Evolutionary conservation across 2,888 invertebrate species (phyloP), one percentile per base, ranked within the genome.

Genomic region (Ichneumoninae sp.): DNA sequence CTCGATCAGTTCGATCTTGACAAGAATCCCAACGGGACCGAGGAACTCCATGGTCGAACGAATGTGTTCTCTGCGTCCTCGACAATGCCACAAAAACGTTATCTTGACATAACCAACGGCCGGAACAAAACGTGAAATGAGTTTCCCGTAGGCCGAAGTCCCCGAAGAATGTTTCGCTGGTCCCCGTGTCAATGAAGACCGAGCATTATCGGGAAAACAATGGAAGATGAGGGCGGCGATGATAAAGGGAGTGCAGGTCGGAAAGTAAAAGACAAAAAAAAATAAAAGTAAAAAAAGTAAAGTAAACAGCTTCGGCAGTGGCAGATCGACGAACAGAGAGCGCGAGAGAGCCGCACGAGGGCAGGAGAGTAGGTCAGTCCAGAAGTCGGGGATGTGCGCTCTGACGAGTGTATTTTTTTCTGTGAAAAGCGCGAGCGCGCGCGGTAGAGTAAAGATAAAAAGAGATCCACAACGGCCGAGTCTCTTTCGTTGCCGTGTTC

Each of bases 381-480:
- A 90, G 90, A 90, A 91, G 91, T 89, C 88, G 87, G 84, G 84
- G 86, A 83, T 83, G 83, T 76, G 88, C 88, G 88, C 86, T 85
- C 82, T 81, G 88, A 44, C 81, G 88, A 88, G 52, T 75, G 47
- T 75, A 78, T 88, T 91, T 26, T 26, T 90, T 87, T 87, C 86
- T 79, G 83, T 79, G 69, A 85, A 85, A 89, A 87, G 66, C 80
- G 63, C 81, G 80, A 6, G 33, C 33, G 83, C 19, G 66, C 80
- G 87, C 79, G 88, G 86, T 88, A 88, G 89, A 86, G 90, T 85
- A 74, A 87, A 88, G 8, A 68, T 36, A 78, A 57, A 77, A 73
- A 75, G 74, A 81, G 71, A 81, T 70, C 54, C 74, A 50, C 74
- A 80, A 54, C 71, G 78, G 81, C 68, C 77, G 33, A 65, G 83